These are phyloP conservation scores for Urophycis tenuis DNA, from an alignment of 2,797 vertebrate species.

Conservation along the genomic window DNA sequence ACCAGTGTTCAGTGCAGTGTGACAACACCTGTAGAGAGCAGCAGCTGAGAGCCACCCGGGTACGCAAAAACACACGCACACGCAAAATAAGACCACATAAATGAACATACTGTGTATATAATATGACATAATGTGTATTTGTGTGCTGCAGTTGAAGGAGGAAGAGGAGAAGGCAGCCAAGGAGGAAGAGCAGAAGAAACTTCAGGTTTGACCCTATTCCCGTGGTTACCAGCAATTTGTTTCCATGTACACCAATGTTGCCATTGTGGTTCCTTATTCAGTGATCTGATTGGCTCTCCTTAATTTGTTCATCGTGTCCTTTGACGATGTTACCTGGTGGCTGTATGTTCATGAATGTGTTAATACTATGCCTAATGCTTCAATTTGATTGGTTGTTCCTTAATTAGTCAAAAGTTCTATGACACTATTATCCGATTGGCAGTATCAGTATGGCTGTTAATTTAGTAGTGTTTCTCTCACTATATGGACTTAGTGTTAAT, in stretches of 20 bases:
- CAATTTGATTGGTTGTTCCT: not conserved
- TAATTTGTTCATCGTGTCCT: too few relatives aligned
- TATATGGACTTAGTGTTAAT: not conserved
- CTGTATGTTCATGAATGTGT: too few relatives aligned
- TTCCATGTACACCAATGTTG: not conserved
- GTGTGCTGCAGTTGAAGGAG: conserved; percentile 50
- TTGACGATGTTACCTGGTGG: too few relatives aligned
- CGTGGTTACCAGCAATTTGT: not conserved
- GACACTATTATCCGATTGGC: not conserved
- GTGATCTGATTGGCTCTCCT: not conserved
- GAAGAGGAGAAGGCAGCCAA: conserved; percentile 47
- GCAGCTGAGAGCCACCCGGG: conserved; percentile 81
- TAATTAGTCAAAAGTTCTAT: not conserved
- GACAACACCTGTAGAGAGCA: conserved; percentile 79
- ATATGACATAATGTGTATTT: conserved; percentile 9
- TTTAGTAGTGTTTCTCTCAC: not conserved
- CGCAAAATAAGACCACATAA: not conserved
- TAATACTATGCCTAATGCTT: too few relatives aligned
- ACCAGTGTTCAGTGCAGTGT: conserved; percentile 70
- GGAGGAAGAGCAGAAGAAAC: conserved; percentile 57
- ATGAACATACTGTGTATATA: not conserved
- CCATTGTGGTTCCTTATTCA: not conserved
- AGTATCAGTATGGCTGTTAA: too few relatives aligned
- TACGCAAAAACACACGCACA: conserved; percentile 44
- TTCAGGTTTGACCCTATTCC: conserved; percentile 42